Conservation (phyloP, 64 coral and sea anemone species). For the Porites lutea region DNA sequence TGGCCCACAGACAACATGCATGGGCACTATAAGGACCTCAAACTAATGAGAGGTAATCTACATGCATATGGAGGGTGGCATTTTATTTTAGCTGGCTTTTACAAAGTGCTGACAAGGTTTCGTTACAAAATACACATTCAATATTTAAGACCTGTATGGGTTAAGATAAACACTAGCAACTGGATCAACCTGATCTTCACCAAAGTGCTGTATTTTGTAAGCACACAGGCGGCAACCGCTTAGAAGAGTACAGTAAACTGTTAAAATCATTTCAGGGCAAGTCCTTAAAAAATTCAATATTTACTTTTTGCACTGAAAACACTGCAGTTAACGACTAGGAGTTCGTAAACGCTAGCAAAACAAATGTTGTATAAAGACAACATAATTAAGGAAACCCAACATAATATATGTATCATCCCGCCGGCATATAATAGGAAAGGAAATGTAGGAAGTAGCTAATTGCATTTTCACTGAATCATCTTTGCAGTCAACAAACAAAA, state of each 20-base stretch:
- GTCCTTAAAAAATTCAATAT: neutral
- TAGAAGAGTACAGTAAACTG: neutral
- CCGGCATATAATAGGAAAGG: neutral
- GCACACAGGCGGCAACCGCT: neutral
- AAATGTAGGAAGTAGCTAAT: neutral
- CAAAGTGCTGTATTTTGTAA: neutral
- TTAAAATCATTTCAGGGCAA: neutral
- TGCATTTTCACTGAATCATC: neutral
- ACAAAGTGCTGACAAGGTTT: too few species aligned
- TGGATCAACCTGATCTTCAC: neutral
- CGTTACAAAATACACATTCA: too few species aligned
- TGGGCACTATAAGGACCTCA: too few species aligned
- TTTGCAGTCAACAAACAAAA: neutral
- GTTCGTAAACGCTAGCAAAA: conserved; percentile 1
- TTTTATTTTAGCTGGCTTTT: too few species aligned
- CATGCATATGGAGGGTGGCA: too few species aligned
- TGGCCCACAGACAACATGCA: too few species aligned
- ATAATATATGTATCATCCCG: neutral
- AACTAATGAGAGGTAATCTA: too few species aligned
- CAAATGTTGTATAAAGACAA: neutral
- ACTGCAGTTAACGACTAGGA: neutral
- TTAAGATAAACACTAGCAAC: neutral
- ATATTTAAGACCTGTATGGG: too few species aligned
- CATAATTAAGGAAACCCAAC: neutral
- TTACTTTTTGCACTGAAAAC: neutral